These are phyloP conservation scores for Mesocentrotus franciscanus DNA, from an alignment of 53 echinoderm and acorn worm genomes.

Conservation along the genomic window DNA sequence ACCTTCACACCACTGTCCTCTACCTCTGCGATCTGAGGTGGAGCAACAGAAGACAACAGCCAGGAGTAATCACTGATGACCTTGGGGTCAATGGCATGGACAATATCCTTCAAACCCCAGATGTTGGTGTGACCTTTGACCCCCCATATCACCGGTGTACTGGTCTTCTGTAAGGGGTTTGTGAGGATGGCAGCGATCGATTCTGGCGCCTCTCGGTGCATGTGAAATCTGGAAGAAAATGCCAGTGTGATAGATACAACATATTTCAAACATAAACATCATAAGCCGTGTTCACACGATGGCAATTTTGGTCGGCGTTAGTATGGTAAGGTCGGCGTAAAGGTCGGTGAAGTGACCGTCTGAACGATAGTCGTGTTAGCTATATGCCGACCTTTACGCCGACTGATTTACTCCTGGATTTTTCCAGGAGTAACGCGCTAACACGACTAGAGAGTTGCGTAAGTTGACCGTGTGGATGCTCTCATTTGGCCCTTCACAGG, in stretches of 20 bases:
- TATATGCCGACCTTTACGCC: too few species aligned
- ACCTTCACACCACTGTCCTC: slow-evolving; percentile 68
- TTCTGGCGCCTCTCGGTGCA: slow-evolving; percentile 68
- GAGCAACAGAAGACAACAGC: slow-evolving; percentile 72
- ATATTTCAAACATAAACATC: background rate
- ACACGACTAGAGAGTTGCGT: too few species aligned
- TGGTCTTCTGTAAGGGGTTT: slow-evolving; percentile 76
- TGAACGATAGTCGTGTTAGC: too few species aligned
- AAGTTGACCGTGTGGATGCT: too few species aligned
- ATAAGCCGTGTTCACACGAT: too few species aligned
- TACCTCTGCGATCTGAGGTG: slow-evolving; percentile 62
- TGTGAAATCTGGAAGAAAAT: slow-evolving; percentile 80
- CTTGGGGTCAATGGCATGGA: slow-evolving; percentile 74
- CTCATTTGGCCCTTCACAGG: too few species aligned
- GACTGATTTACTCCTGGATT: too few species aligned
- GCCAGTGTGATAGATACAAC: background rate
- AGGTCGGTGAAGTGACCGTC: too few species aligned
- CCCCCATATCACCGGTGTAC: slow-evolving; percentile 78
- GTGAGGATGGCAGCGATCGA: slow-evolving; percentile 72
- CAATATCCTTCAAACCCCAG: slow-evolving; percentile 90
- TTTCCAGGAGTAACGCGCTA: too few species aligned
- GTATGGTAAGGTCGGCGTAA: too few species aligned
- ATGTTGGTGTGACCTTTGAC: slow-evolving; percentile 78
- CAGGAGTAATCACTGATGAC: slow-evolving; percentile 74
- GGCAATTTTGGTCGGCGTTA: too few species aligned